phyloP scores from a whole-genome alignment of 1,140 invertebrate genomes.

The Pomacea maculata region DNA sequence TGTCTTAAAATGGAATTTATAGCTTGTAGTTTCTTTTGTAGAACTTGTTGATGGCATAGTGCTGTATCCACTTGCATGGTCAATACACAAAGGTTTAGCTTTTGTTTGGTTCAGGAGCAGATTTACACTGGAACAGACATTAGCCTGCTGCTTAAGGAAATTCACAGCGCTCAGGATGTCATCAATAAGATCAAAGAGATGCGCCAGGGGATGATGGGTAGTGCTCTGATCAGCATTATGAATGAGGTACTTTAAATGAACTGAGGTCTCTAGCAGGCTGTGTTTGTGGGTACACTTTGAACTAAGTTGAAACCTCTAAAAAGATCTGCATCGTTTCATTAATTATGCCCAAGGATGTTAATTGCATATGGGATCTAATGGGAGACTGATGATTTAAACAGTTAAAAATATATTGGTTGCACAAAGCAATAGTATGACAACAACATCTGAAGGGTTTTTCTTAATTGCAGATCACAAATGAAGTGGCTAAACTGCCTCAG shows the following conservation, averaged over 20 bases:
- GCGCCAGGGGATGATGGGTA: conserved; percentile 64
- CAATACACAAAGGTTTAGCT: background rate
- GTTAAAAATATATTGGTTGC: no score
- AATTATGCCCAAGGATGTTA: no score
- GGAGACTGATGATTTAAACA: no score
- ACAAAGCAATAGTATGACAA: no score
- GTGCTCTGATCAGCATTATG: conserved; percentile 63
- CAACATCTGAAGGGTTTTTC: no score
- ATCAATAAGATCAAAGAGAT: conserved; percentile 85
- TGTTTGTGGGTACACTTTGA: no score
- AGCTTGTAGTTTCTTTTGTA: background rate
- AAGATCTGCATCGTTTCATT: no score
- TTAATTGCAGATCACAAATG: conserved; percentile 54
- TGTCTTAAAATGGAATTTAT: background rate
- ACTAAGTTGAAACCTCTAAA: no score
- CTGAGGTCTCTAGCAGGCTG: no score
- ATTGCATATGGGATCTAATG: no score
- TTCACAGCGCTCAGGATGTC: conserved; percentile 70
- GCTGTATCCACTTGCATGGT: background rate
- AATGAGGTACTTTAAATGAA: conserved; percentile 55
- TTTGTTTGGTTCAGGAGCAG: conserved; percentile 48
- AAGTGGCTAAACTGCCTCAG: conserved; percentile 63
- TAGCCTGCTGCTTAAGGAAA: conserved; percentile 60
- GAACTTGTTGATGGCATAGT: background rate
- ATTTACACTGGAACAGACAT: conserved; percentile 66